phyloP scores from a whole-genome alignment of 1,140 invertebrate genomes.

The Dendroctonus valens region DNA sequence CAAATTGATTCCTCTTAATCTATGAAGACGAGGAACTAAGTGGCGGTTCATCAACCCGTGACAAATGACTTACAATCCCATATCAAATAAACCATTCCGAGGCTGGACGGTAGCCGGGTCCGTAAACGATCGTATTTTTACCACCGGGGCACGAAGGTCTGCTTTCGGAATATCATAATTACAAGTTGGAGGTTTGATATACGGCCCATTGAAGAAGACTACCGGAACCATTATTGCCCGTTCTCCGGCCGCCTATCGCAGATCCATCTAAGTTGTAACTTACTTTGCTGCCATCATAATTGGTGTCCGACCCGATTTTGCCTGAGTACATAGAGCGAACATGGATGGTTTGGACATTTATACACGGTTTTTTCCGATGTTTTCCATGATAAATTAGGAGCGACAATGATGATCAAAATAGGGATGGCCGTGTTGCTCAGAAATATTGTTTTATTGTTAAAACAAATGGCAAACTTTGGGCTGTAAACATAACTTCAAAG shows the following conservation, averaged over 20 bases:
- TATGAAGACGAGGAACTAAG: too few relatives aligned
- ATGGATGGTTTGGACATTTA: neutral
- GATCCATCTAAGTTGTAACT: constrained; percentile 33
- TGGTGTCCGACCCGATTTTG: constrained; percentile 23
- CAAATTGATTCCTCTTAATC: too few relatives aligned
- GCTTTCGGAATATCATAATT: constrained; percentile 40
- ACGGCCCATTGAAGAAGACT: constrained; percentile 42
- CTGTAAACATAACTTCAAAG: too few relatives aligned
- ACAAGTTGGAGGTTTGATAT: constrained; percentile 39
- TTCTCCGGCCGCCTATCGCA: constrained; percentile 22
- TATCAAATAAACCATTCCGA: neutral
- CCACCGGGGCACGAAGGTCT: constrained; percentile 20
- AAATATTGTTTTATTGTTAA: too few relatives aligned
- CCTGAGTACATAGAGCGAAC: constrained; percentile 18
- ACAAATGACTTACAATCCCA: neutral
- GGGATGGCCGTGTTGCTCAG: too few relatives aligned
- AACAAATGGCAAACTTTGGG: too few relatives aligned
- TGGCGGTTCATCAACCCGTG: too few relatives aligned
- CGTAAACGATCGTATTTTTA: constrained; percentile 23
- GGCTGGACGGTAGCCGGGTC: constrained; percentile 11
- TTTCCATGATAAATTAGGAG: too few relatives aligned
- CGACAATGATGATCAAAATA: too few relatives aligned
- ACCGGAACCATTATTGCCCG: constrained; percentile 42
- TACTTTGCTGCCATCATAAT: constrained; percentile 30
- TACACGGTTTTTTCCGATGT: too few relatives aligned